These are phyloP conservation scores for Microcebus ravelobensis DNA, from an alignment of 2,113 vertebrate species.

Conservation along the genomic window DNA sequence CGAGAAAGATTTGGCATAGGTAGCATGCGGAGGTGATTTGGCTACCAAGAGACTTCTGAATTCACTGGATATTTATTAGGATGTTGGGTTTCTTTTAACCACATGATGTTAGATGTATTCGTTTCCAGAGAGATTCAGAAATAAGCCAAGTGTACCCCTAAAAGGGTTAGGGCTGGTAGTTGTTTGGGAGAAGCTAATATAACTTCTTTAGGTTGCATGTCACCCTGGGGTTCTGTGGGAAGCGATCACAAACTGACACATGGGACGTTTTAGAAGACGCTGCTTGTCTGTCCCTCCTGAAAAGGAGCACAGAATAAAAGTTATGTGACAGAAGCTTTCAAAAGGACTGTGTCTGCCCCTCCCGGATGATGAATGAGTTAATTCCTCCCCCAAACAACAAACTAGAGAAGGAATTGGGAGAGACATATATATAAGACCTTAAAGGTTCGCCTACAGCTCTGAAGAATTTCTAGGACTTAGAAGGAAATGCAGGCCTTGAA, in stretches of 20 bases:
- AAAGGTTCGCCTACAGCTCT: background rate
- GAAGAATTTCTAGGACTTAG: background rate
- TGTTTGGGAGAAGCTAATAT: background rate
- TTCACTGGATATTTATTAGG: background rate
- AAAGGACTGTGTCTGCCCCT: background rate
- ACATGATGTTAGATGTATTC: background rate
- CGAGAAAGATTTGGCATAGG: rapidly evolving
- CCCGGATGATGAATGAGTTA: background rate
- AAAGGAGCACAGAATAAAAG: background rate
- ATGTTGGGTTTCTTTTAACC: background rate
- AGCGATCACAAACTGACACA: background rate
- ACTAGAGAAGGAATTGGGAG: background rate
- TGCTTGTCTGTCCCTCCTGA: background rate
- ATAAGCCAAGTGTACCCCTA: background rate
- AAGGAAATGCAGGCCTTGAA: background rate
- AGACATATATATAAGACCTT: rapidly evolving
- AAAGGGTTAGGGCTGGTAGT: background rate
- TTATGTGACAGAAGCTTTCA: slow-evolving; percentile 34
- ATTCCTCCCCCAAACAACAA: background rate
- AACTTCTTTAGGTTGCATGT: background rate
- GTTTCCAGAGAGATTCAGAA: background rate
- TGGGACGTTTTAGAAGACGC: background rate
- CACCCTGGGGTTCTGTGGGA: background rate
- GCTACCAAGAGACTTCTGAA: background rate
- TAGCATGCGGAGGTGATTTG: background rate